phyloP scores from a whole-genome alignment of 2,888 invertebrate genomes.

The Chromoteleia sp. region DNA sequence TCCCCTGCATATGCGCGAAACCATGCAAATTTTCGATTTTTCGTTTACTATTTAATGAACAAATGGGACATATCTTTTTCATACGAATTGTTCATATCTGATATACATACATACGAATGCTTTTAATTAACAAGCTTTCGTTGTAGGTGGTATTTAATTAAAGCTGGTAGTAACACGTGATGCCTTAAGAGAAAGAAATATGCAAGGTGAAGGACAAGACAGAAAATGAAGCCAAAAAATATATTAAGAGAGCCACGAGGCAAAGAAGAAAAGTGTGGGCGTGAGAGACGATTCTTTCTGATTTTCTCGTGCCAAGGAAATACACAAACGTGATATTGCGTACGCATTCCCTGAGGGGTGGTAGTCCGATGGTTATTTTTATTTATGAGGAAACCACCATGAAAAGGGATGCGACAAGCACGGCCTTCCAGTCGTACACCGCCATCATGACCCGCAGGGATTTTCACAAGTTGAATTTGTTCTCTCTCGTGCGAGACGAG shows the following conservation, averaged over 20 bases:
- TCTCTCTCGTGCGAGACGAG: conserved; percentile 70
- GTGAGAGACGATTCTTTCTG: conserved; percentile 78
- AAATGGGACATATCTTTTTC: too few relatives aligned
- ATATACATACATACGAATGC: too few relatives aligned
- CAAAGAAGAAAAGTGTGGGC: conserved; percentile 64
- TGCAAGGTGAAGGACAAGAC: conserved; percentile 13
- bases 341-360: conserved; percentile 79
- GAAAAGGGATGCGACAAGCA: conserved; percentile 82
- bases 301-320: conserved; percentile 74
- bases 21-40: conserved; percentile 17
- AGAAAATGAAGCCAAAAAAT: conserved; percentile 40
- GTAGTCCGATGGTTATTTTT: conserved; percentile 83
- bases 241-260: conserved; percentile 71
- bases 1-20: conserved; percentile 45
- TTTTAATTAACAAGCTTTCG: too few relatives aligned
- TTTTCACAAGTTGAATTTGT: conserved; percentile 83
- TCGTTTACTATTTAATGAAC: neutral
- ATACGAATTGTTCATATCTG: too few relatives aligned
- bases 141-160: too few relatives aligned
- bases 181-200: conserved; percentile 2
- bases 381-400: conserved; percentile 84
- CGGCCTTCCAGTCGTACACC: conserved; percentile 64
- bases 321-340: conserved; percentile 80
- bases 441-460: conserved; percentile 80
- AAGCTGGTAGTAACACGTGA: neutral